Evolutionary conservation across 2,797 vertebrate genomes (phyloP), one percentile per base, ranked within the genome.

Genomic region (Pseudotriccus pelzelni): DNA sequence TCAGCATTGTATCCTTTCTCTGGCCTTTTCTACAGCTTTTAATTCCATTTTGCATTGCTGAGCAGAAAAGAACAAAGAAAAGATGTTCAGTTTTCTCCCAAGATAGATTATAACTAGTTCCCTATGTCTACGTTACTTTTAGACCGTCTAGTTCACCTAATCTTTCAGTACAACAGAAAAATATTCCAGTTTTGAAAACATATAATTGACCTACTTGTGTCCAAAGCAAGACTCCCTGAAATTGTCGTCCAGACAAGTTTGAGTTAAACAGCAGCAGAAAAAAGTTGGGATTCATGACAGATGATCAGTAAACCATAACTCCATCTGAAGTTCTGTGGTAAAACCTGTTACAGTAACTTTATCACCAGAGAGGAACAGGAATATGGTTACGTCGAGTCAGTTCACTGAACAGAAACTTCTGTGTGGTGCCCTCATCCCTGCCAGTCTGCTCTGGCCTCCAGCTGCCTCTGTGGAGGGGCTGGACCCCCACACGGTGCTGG

Each of bases 401-500:
- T 7, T 70, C 9, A 21, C 22, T 41, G 37, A 79, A 52, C 6
- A 64, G 28, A 81, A 68, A 19, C 1, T 36, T 75, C 25, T 24
- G 15, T 37, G 36, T 15, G 32, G 15, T 75, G 20, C 18, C 27
- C 49, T 39, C n/a, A 52, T 4, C 19, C 11, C 18, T 56, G 16
- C 12, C 19, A 10, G 5, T 20, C 24, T 75, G 7, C 8, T 25
- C 37, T 36, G 27, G 28, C n/a, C 22, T 78, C 32, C 49, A 52
- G 14, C 16, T 82, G 37, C 34, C 15, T 7, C 43, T 41, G 14
- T 27, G 41, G 43, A 64, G 63, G 9, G 28, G 10, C 20, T 44
- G 25, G 36, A 24, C 0, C 2, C 19, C 9, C 25, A 8, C 2
- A 7, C 7, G 16, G 1, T 13, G 18, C 30, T 39, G 7, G 6